Base-by-base conservation (phyloP, 2,797 vertebrate genomes). In the Eulemur rubriventer region DNA sequence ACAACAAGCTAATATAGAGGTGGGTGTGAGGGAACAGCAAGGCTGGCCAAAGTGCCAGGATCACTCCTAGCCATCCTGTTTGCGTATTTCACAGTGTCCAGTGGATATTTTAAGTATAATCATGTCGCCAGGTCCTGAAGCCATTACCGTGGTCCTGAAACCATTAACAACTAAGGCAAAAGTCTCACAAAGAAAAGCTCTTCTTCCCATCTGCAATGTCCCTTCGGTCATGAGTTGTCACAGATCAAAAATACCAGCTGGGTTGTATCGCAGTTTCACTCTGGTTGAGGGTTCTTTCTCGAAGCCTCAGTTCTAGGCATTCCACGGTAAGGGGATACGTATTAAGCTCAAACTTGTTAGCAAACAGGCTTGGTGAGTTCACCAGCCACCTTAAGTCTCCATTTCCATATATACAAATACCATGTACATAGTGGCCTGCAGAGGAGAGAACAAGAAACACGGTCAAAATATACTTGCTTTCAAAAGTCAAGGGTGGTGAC, bases 331-430 rank as follows among this genome's bases (percentile, higher is more conserved):
- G 98, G 2, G 99, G 98, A 57, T 99, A 98, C 0, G 97, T 97
- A 82, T 92, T 97, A 5, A 99, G 96, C 94, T 99, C 99, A 98
- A 99, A 99, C 96, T 99, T 99, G 97, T 99, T 99, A 67, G 98
- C 99, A 94, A 99, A 99, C 80, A 99, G 94, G 89, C 96, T 98
- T 33, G 80, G 86, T 0, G 98, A 98, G 67, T 98, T 97, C 57
- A 98, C 94, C 87, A 99, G 97, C 99, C 99, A 99, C 79, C 97
- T 98, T 43, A 99, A 96, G 94, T 99, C 99, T 84, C 98, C 99
- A 0, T 98, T 98, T 95, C 99, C 99, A 65, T 98, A 99, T 78
- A 99, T 97, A 70, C 99, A 99, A 96, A 99, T 99, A 43, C 92
- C 97, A 48, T 97, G 98, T 20, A 99, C 87, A 0, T 99, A 99